Percentiles rank a stretch among this genome's conserved stretches.
Evolutionary conservation across 2,797 vertebrate genomes (phyloP).

Genomic region (Momotus momota): DNA sequence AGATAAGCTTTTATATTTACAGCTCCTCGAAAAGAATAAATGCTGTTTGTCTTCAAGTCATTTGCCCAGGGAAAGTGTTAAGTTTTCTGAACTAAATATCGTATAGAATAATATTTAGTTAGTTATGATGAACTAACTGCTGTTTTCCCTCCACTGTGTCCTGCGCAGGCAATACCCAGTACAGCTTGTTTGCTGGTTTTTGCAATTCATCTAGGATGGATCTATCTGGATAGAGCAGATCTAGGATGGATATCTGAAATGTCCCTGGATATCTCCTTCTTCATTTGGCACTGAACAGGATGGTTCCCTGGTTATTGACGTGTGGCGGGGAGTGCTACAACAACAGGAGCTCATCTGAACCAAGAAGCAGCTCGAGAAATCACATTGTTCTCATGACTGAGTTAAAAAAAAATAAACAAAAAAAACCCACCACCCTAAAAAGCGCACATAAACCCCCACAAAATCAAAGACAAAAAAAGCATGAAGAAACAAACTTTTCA

Average conservation of each 20-base stretch:
- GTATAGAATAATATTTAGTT: not conserved
- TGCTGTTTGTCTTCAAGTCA: not conserved
- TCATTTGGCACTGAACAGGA: too few species aligned
- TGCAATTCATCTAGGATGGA: not conserved
- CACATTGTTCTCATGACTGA: not conserved
- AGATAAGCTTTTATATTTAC: not conserved
- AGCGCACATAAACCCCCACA: not conserved
- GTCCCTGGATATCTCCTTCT: not conserved
- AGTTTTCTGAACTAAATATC: not conserved
- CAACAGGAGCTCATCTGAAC: not conserved
- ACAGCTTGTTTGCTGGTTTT: fast-evolving
- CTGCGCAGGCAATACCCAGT: not conserved
- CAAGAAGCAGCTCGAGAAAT: not conserved
- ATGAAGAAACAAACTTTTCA: not conserved
- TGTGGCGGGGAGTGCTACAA: not conserved
- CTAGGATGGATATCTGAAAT: not conserved
- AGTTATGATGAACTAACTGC: not conserved
- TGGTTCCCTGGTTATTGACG: fast-evolving
- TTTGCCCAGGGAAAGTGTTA: not conserved
- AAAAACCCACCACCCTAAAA: not conserved
- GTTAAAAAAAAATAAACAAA: not conserved
- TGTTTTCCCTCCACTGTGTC: not conserved
- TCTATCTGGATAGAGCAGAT: too few species aligned
- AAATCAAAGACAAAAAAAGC: not conserved
- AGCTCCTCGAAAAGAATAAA: not conserved